Base-by-base conservation (phyloP, 1,140 invertebrate species). In the Archegozetes longisetosus region DNA sequence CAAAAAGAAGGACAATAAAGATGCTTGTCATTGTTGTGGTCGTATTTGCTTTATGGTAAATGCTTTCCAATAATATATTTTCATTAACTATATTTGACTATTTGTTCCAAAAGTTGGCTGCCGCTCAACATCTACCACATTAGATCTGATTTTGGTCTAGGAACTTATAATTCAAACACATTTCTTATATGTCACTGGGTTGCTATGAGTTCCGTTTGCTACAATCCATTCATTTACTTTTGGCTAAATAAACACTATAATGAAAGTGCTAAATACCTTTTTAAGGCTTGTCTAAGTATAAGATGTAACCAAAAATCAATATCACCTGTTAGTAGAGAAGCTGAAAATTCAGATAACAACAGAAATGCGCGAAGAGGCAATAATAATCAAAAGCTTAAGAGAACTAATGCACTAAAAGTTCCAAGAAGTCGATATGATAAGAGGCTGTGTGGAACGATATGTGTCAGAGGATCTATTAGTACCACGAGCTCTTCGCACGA, bases 141-240 rank as follows among this genome's bases (percentile, higher is more conserved):
- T 1, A 65, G 77, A 17, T 70, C 73, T 6, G 75, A 77, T 61
- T 73, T 78, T 61, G 81, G 84, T 67, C 77, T 77, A 2, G 75
- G 74, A 32, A 62, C 68, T 28, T 80, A 79, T 60, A 78, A 77
- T 14, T 90, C 24, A 4, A 51, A 51, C 50, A 20, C 68, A 84
- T 79, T 96, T 74, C 92, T 98, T 70, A 75, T 88, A 48, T 82
- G 85, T 2, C 94, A 98, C 70, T 83, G 89, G 9, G 81, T 96
- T 62, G 92, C 91, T 40, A 95, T 96, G 79, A 88, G 88, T 80
- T 92, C 88, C 2, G 91, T 88, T 0, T 92, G 89, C 69, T 96
- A 94, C 73, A 96, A 96, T 71, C 90, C 91, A 0, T 83, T 97
- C 65, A 78, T 97, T 3, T 98, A 97, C 74, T 93, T 93, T 48